phyloP scores from a whole-genome alignment of 1,140 invertebrate species.

The Drosophila funebris region DNA sequence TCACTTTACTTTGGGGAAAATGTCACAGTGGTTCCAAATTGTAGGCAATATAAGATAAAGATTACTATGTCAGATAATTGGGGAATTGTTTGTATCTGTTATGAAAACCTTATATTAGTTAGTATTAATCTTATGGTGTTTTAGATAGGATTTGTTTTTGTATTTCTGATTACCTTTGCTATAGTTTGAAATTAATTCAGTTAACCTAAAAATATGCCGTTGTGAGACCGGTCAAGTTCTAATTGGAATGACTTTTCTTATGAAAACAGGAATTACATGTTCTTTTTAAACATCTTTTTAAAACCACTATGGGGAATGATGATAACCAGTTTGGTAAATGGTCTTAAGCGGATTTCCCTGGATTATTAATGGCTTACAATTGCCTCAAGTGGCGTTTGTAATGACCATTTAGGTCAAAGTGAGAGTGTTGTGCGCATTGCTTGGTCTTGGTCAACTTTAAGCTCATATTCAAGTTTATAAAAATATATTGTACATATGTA shows the following conservation, averaged over 20 bases:
- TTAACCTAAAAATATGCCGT: too few relatives aligned
- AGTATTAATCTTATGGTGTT: too few relatives aligned
- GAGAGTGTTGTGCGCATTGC: slow-evolving; percentile 46
- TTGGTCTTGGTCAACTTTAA: slow-evolving; percentile 19
- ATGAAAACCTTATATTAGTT: too few relatives aligned
- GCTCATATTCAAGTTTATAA: slow-evolving; percentile 35
- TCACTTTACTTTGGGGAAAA: slow-evolving; percentile 40
- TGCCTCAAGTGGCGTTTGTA: slow-evolving; percentile 59
- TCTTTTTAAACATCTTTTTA: slow-evolving; percentile 6
- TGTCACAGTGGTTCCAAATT: neutral
- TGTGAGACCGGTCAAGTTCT: neutral
- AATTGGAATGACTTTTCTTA: neutral
- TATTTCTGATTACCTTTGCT: too few relatives aligned
- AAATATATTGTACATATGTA: neutral
- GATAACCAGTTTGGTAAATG: slow-evolving; percentile 44
- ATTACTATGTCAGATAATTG: too few relatives aligned
- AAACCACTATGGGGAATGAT: neutral
- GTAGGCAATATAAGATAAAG: too few relatives aligned
- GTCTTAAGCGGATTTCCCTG: slow-evolving; percentile 38
- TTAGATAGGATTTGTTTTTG: too few relatives aligned
- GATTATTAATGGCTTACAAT: slow-evolving; percentile 59
- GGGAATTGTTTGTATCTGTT: too few relatives aligned
- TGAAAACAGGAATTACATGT: neutral
- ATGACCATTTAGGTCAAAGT: slow-evolving; percentile 62
- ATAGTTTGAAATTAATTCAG: too few relatives aligned